Evolutionary conservation across 1,140 invertebrate species (phyloP).

Genomic region (Hyposmocoma kahamanoa): DNA sequence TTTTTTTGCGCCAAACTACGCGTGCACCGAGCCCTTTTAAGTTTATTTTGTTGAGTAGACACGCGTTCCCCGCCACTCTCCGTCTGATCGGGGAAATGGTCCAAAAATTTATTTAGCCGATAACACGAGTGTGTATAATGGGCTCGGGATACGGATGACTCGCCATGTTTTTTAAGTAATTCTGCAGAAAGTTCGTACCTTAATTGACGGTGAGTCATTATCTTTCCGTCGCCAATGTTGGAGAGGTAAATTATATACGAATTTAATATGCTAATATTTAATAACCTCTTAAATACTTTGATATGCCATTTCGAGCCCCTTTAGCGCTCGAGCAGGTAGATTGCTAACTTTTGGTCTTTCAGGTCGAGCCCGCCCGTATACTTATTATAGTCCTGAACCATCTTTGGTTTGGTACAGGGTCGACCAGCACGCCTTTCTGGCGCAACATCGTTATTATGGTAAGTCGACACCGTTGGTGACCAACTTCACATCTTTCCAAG

Average conservation of each 20-base stretch:
- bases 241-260: conserved; percentile 11
- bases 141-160: background rate
- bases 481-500: conserved; percentile 25
- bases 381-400: no score
- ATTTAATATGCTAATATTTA: background rate
- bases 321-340: no score
- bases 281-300: background rate
- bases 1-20: background rate
- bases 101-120: background rate
- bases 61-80: background rate
- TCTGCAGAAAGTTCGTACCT: conserved; percentile 3
- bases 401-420: no score
- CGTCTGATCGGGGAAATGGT: conserved; percentile 1
- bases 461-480: conserved; percentile 21
- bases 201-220: conserved; percentile 9
- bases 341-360: no score
- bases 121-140: background rate
- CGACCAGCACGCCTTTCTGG: conserved; percentile 4
- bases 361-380: no score
- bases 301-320: no score
- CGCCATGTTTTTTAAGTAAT: background rate
- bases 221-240: background rate
- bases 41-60: background rate
- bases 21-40: background rate
- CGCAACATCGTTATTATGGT: conserved; percentile 10